phyloP scores from a whole-genome alignment of 1,140 invertebrate species.

The Drosophila murphyi region DNA sequence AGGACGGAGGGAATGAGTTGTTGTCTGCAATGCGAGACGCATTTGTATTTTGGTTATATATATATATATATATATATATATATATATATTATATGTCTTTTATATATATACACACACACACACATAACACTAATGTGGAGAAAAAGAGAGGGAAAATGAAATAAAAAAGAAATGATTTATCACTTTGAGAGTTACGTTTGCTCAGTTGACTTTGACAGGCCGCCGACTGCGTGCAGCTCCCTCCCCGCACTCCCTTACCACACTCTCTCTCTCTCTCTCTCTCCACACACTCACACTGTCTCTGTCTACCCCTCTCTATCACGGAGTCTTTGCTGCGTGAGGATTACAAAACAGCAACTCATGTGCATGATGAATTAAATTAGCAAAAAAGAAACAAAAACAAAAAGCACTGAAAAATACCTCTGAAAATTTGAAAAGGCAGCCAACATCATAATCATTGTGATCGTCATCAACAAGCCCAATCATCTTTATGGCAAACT shows the following conservation, averaged over 20 bases:
- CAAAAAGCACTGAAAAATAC: conserved; percentile 18
- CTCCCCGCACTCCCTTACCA: background rate
- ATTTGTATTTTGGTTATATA: conserved; percentile 63
- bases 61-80: conserved; percentile 10
- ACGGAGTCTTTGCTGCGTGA: conserved; percentile 34
- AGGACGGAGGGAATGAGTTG: conserved; percentile 12
- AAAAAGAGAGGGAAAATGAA: conserved; percentile 12
- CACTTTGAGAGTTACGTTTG: conserved; percentile 60
- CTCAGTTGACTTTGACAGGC: conserved; percentile 75
- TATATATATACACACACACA: conserved; percentile 30
- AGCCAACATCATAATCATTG: conserved; percentile 27
- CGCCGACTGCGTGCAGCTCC: conserved; percentile 32
- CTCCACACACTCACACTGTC: background rate
- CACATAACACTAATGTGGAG: background rate
- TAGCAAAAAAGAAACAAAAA: conserved; percentile 52
- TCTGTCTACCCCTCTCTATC: background rate
- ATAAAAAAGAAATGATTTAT: conserved; percentile 78
- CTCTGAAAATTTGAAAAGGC: conserved; percentile 11
- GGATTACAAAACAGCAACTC: conserved; percentile 81
- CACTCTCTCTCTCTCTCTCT: background rate
- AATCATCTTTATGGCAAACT: background rate
- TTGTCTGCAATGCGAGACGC: conserved; percentile 54
- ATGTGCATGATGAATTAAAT: conserved; percentile 82
- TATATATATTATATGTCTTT: conserved; percentile 51
- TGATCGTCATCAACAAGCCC: background rate